These are phyloP conservation scores for Pemphigus obesinymphae DNA, from an alignment of 1,140 invertebrate species.

Conservation along the genomic window DNA sequence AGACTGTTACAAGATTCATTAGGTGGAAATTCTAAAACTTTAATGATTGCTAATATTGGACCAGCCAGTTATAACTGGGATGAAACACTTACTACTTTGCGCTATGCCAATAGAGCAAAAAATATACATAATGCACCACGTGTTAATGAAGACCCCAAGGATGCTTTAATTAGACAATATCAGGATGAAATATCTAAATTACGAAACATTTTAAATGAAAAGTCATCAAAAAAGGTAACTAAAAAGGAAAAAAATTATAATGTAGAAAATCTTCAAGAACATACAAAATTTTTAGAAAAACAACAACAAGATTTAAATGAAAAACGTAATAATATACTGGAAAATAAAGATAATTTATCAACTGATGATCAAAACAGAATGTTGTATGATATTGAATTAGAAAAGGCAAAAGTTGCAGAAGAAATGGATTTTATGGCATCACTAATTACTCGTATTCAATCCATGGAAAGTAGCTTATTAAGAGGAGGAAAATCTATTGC, in stretches of 20 bases:
- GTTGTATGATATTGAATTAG: conserved; percentile 57
- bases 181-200: conserved; percentile 68
- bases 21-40: conserved; percentile 92
- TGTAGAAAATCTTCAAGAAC: conserved; percentile 33
- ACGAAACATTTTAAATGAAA: conserved; percentile 38
- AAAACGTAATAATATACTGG: conserved; percentile 43
- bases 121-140: conserved; percentile 93
- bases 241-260: conserved; percentile 40
- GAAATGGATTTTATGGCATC: conserved; percentile 57
- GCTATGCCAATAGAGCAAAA: conserved; percentile 91
- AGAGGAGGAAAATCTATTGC: conserved; percentile 80
- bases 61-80: conserved; percentile 95
- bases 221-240: conserved; percentile 38
- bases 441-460: conserved; percentile 56
- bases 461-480: conserved; percentile 83
- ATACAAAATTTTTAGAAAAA: conserved; percentile 52
- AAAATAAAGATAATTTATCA: conserved; percentile 44
- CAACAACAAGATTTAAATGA: conserved; percentile 50
- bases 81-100: conserved; percentile 85
- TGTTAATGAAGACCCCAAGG: conserved; percentile 94
- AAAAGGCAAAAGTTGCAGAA: conserved; percentile 56
- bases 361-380: conserved; percentile 56
- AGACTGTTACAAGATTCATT: conserved; percentile 87
- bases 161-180: conserved; percentile 80
- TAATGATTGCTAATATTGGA: conserved; percentile 95